Conservation (phyloP, 64 coral and sea anemone genomes). For the Dendronephthya gigantea region DNA sequence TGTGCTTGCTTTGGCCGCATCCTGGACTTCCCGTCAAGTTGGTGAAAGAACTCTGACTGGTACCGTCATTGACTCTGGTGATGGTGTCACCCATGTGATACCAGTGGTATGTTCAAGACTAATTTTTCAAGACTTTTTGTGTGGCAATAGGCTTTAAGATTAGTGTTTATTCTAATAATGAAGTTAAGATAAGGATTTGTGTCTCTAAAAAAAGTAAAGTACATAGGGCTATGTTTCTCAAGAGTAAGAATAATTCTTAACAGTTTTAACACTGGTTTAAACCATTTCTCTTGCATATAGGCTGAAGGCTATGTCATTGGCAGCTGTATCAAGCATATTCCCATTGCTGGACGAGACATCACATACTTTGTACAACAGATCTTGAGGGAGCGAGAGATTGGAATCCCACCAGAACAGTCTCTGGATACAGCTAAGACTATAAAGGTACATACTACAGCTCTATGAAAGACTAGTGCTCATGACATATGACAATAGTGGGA, state of each 20-base stretch:
- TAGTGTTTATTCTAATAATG: too few species aligned
- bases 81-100: conserved; percentile 99
- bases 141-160: too few species aligned
- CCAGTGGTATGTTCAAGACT: conserved; percentile 63
- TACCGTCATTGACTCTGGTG: conserved; percentile 94
- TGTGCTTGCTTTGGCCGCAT: conserved; percentile 85
- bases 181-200: too few species aligned
- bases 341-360: conserved; percentile 99
- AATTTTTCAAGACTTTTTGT: too few species aligned
- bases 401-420: conserved; percentile 95
- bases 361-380: conserved; percentile 98
- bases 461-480: too few species aligned
- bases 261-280: too few species aligned
- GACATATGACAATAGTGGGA: too few species aligned
- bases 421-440: conserved; percentile 96
- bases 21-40: conserved; percentile 99
- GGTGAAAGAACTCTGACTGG: conserved; percentile 95
- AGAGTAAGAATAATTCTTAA: too few species aligned
- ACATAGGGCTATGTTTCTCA: too few species aligned
- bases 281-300: conserved; percentile 24
- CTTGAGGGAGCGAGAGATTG: conserved; percentile 81
- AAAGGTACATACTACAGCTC: conserved; percentile 72
- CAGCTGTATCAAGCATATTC: conserved; percentile 97
- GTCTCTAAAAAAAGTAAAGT: too few species aligned
- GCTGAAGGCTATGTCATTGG: conserved; percentile 99